Base-by-base conservation (phyloP, 2,113 vertebrate genomes). In the Diphyllodes magnificus region DNA sequence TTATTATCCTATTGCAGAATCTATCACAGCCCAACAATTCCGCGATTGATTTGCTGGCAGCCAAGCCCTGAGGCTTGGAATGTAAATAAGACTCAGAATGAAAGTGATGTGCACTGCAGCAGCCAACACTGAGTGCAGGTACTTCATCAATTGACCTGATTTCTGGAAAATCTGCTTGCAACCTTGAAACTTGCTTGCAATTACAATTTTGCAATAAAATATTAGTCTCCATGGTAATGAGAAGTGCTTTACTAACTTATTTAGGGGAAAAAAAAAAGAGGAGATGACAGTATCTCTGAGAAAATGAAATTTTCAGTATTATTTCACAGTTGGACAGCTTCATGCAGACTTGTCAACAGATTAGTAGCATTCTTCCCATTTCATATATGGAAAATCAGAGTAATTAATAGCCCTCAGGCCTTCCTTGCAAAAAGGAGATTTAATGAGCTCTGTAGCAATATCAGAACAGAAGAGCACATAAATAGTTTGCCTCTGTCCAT, bases 201-300 rank as follows among this genome's bases (percentile, higher is more conserved):
- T 95, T 94, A 96, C 72, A 83, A 44, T 96, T 93, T 95, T 94
- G 75, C 92, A 93, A 92, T 93, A 96, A 95, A 96, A 94, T 94
- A 94, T 96, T 94, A 94, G 92, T 95, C 92, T 91, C 93, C 95
- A 91, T 96, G 95, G 93, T 94, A 96, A 95, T 96, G 87, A 95
- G 82, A 93, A 96, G 79, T 78, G 79, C 51, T 83, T 92, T 90
- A 71, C 76, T 88, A 93, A 90, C 92, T 86, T 95, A 82, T 83
- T 93, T 86, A 91, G 63, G 44, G 42, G 2, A 16, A 53, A 75
- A 77, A 51, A 63, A 78, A 35, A 82, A 28, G 68, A 91, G 59
- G 59, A 90, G 79, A 95, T 90, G 85, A 90, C 92, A 97, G 65
- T 63, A 79, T 91, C 54, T 91, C 89, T 44, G 88, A 96, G 68